phyloP scores from a whole-genome alignment of 2,113 vertebrate genomes.

The Nycticorax nycticorax region DNA sequence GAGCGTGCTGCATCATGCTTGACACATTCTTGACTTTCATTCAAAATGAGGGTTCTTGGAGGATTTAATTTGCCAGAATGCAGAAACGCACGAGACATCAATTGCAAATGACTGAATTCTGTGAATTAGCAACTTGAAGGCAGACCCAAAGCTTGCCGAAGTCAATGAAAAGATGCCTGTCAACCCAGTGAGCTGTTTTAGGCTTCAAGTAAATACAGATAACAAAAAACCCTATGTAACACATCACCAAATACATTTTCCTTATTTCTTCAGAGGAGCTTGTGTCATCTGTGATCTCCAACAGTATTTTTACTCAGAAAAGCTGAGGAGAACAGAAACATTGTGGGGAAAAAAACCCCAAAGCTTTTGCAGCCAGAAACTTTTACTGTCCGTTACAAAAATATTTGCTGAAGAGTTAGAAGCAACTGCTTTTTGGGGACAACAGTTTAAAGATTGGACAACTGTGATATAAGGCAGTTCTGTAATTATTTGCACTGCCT shows the following conservation, averaged over 20 bases:
- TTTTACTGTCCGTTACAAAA: neutral
- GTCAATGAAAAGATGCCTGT: neutral
- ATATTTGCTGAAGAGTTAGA: neutral
- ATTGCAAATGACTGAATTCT: neutral
- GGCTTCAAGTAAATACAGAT: neutral
- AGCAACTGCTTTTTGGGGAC: neutral
- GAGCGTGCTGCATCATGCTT: slow-evolving; percentile 33
- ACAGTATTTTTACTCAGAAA: neutral
- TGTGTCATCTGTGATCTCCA: neutral
- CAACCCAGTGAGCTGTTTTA: neutral
- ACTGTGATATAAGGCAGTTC: neutral
- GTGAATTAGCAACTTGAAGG: neutral
- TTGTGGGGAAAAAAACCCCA: rapidly evolving
- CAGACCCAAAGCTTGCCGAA: neutral
- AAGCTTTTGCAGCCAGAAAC: neutral
- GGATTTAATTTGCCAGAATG: slow-evolving; percentile 10
- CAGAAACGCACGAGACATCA: neutral
- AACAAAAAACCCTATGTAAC: neutral
- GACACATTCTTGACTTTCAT: slow-evolving; percentile 32
- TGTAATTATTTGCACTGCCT: neutral
- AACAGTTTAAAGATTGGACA: neutral
- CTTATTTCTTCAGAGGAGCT: neutral
- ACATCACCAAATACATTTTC: neutral
- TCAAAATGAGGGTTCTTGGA: neutral
- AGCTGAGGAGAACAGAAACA: neutral